phyloP scores from a whole-genome alignment of 2,888 invertebrate species.

The Galeruca laticollis region DNA sequence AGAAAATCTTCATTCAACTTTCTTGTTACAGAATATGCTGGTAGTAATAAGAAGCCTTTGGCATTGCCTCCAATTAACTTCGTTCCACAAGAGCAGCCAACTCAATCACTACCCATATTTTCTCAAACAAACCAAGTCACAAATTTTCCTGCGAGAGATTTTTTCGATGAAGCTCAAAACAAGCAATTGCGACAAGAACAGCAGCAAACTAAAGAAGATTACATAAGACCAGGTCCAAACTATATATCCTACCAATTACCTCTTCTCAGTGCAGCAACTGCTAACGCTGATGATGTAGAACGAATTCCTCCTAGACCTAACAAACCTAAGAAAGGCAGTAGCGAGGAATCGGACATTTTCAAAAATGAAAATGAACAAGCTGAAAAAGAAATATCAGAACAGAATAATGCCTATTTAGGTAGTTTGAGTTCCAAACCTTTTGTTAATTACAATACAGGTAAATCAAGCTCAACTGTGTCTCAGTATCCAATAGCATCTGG shows the following conservation, averaged over 20 bases:
- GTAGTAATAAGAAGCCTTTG: slow-evolving; percentile 49
- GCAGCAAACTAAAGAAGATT: slow-evolving; percentile 46
- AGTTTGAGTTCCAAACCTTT: slow-evolving; percentile 43
- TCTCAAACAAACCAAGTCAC: slow-evolving; percentile 27
- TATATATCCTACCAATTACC: slow-evolving; percentile 61
- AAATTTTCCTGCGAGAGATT: slow-evolving; percentile 57
- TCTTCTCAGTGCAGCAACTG: slow-evolving; percentile 44
- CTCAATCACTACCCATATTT: slow-evolving; percentile 27
- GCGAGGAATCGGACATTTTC: slow-evolving; percentile 37
- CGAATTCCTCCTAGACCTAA: slow-evolving; percentile 51
- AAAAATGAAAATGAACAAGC: slow-evolving; percentile 34
- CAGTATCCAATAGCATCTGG: slow-evolving; percentile 54
- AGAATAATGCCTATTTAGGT: slow-evolving; percentile 40
- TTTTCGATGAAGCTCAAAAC: slow-evolving; percentile 60
- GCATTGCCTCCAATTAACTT: slow-evolving; percentile 51
- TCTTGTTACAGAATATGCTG: slow-evolving; percentile 43
- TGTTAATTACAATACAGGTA: slow-evolving; percentile 55
- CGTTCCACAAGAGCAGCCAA: slow-evolving; percentile 41
- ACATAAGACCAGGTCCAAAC: slow-evolving; percentile 57
- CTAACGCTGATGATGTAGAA: slow-evolving; percentile 50
- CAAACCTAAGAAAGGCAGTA: slow-evolving; percentile 23
- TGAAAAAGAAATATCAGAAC: slow-evolving; percentile 45
- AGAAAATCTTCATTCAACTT: slow-evolving; percentile 13
- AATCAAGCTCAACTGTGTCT: slow-evolving; percentile 56
- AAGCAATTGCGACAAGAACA: slow-evolving; percentile 47